Conservation (phyloP, 2,888 invertebrate genomes). For the Coremacera marginata region DNA sequence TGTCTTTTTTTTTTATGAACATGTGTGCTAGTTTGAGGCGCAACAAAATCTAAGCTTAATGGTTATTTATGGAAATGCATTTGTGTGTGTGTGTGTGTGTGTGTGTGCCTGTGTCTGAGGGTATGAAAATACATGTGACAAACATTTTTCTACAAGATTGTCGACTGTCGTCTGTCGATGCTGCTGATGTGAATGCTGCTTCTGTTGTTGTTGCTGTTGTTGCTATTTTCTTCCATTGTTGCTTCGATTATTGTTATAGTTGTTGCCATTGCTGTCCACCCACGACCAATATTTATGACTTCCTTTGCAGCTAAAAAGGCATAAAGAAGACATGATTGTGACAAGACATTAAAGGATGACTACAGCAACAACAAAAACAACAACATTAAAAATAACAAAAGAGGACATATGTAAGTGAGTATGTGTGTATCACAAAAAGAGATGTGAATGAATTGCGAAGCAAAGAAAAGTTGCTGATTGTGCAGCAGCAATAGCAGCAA, state of each 20-base stretch:
- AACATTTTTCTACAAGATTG: not conserved
- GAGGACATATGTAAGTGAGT: constrained; percentile 20
- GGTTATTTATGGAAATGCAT: constrained; percentile 36
- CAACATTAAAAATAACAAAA: constrained; percentile 14
- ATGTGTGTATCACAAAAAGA: constrained; percentile 31
- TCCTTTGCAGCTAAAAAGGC: constrained; percentile 43
- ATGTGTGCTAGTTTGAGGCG: not conserved
- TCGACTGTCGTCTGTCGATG: constrained; percentile 21
- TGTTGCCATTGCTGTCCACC: constrained; percentile 42
- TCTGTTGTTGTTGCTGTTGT: constrained; percentile 19
- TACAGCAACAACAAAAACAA: constrained; percentile 5
- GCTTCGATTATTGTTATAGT: constrained; percentile 9
- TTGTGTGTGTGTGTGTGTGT: constrained; percentile 8
- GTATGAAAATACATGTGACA: constrained; percentile 2
- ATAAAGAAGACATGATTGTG: constrained; percentile 44
- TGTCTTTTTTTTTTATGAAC: not conserved
- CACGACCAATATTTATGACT: constrained; percentile 48
- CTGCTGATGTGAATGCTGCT: not conserved
- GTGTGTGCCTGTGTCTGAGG: not conserved
- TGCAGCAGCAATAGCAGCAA: constrained; percentile 20
- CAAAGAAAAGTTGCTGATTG: constrained; percentile 32
- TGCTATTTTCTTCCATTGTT: constrained; percentile 1
- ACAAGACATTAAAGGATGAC: constrained; percentile 31
- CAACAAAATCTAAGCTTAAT: constrained; percentile 27
- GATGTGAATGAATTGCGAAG: constrained; percentile 29